Evolutionary conservation across 2,888 invertebrate genomes (phyloP), one percentile per base, ranked within the genome.

Genomic region (Apamea monoglypha): DNA sequence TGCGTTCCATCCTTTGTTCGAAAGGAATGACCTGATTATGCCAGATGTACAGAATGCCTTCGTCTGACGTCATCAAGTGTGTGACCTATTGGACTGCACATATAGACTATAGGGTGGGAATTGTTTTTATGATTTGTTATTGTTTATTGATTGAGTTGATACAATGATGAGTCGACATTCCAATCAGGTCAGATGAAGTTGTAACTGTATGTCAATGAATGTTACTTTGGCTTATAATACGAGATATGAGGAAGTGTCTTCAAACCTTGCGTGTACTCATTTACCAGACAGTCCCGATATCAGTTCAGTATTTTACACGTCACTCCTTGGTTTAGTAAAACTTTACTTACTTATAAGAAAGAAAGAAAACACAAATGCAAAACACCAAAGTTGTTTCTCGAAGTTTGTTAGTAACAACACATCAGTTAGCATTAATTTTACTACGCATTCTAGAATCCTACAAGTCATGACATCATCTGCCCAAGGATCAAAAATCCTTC

Each of bases 1-100:
- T 75, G 83, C 79, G 75, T 44, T 64, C 47, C 44, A 80, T 80
- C 82, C 81, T 79, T 84, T 85, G 74, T 76, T 82, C 73, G 78
- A 75, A 80, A 80, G 81, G 71, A 78, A 66, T 79, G 70, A 76
- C 75, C 80, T 83, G 73, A 69, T 69, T 75, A 25, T 72, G 36
- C 69, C 73, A 63, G n/a, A 32, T 32, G 53, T 83, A 25, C 32
- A 56, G 61, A 64, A 64, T 63, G 59, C 40, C 61, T 83, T 78
- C 56, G 5, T 14, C n/a, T 71, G 29, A 71, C 53, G 50, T 81
- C 83, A 83, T 53, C 47, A 29, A 3, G 29, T n/a, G 16, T 36
- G 18, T 82, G 76, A 83, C 72, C 71, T 81, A 81, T 56, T 21
- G 18, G 25, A 67, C 61, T 53, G 76, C 76, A 64, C 64, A 50